phyloP scores from a whole-genome alignment of 2,113 vertebrate species.

The Notechis scutatus region DNA sequence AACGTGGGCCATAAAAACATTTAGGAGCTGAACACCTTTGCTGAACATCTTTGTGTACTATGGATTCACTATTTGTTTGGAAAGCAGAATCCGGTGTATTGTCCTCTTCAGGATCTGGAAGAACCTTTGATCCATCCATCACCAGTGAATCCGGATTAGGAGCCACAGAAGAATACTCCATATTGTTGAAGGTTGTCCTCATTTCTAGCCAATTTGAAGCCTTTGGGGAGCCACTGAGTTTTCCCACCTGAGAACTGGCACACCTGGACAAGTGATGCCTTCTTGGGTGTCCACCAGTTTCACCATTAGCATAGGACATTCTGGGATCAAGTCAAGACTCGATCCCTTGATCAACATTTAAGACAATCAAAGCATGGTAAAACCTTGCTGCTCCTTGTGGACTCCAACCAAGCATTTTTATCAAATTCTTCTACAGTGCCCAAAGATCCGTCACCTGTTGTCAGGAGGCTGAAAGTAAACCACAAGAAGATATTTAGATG shows the following conservation, averaged over 20 bases:
- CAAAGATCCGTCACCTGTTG: slow-evolving; percentile 49
- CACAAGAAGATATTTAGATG: slow-evolving; percentile 15
- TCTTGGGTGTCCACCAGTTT: slow-evolving; percentile 38
- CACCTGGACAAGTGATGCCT: slow-evolving; percentile 34
- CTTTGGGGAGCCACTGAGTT: slow-evolving; percentile 62
- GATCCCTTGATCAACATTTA: slow-evolving; percentile 60
- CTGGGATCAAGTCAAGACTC: neutral
- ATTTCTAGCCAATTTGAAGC: slow-evolving; percentile 42
- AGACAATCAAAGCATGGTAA: slow-evolving; percentile 47
- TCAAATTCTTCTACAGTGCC: slow-evolving; percentile 2
- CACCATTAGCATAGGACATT: slow-evolving; percentile 47
- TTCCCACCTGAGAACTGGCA: slow-evolving; percentile 28
- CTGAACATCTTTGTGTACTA: slow-evolving; percentile 37
- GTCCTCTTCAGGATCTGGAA: slow-evolving; percentile 37
- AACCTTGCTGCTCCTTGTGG: slow-evolving; percentile 7
- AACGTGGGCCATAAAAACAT: slow-evolving; percentile 72
- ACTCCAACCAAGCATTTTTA: slow-evolving; percentile 50
- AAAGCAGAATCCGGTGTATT: slow-evolving; percentile 62
- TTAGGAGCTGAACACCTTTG: slow-evolving; percentile 45
- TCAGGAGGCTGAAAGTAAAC: slow-evolving; percentile 54
- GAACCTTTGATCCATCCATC: slow-evolving; percentile 73
- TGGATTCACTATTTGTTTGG: slow-evolving; percentile 57
- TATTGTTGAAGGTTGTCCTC: slow-evolving; percentile 32
- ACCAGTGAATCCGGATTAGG: slow-evolving; percentile 65
- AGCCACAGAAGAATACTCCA: slow-evolving; percentile 75